Base-by-base conservation (phyloP, 2,888 invertebrate species). In the Nudaria mundana region DNA sequence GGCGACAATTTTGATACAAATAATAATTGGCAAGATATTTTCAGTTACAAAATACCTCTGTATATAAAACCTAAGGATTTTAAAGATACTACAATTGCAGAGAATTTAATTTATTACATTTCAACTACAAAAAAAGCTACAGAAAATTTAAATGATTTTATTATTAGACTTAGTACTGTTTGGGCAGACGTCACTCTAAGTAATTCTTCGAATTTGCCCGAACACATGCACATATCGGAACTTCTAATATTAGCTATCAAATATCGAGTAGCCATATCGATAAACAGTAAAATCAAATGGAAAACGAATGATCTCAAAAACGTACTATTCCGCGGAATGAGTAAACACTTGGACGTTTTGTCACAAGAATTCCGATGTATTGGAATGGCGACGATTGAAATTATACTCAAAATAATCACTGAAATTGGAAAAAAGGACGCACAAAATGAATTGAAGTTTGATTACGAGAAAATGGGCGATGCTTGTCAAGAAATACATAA, bases 361-460 rank as follows among this genome's bases (percentile, higher is more conserved):
- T 84, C 92, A 16, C 77, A 84, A 16, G 83, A 91, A 26, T 85
- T 94, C 8, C 79, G 94, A 43, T 89, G 90, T 20, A 82, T 94
- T 4, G 96, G 96, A 0, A 95, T 95, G 94, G 91, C 93, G 15
- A 91, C 93, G 0, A 91, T 93, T 0, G 95, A 95, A 65, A 79
- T 93, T 2, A 64, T 93, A 3, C 74, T 92, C 3, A 91, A 91
- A 55, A 85, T 89, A 24, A 64, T 94, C 69, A 44, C 77, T 78
- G 54, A 84, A 75, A 52, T 72, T 42, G 78, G 77, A 63, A 39
- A 56, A 0, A 53, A 38, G 6, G 76, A 81, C 1, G 76, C 80
- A 23, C 80, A 90, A 2, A 86, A 88, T 0, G 90, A 89, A 34
- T 74, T 96, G 0, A 88, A 90, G 36, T 96, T 96, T 61, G 92